phyloP scores from a whole-genome alignment of 2,797 vertebrate genomes.

The Rhabdomys pumilio region DNA sequence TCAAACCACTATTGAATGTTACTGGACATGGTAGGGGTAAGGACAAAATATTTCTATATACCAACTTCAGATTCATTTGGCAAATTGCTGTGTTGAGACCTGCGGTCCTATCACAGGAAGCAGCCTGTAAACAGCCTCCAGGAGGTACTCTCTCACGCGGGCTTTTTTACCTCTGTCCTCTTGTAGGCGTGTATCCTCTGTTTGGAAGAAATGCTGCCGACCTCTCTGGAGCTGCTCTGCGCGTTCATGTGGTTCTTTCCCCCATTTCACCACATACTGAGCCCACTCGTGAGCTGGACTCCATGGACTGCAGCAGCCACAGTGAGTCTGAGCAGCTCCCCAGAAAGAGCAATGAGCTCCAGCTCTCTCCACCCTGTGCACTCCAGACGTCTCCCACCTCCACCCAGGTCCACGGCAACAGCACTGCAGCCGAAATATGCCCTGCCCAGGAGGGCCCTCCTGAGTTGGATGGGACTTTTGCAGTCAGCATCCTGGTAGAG shows the following conservation, averaged over 20 bases:
- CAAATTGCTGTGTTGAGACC: background rate
- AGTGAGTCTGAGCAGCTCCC: constrained; percentile 83
- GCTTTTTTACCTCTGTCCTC: constrained; percentile 27
- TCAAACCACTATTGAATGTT: constrained; percentile 27
- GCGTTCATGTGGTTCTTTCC: constrained; percentile 91
- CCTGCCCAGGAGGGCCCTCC: constrained; percentile 37
- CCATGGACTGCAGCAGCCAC: constrained; percentile 86
- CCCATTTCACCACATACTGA: constrained; percentile 64
- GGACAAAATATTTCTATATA: background rate
- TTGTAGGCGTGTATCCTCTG: constrained; percentile 95
- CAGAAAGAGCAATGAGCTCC: constrained; percentile 42
- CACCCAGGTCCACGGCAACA: background rate
- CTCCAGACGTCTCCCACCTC: constrained; percentile 58
- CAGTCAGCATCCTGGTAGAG: constrained; percentile 93
- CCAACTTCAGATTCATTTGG: background rate
- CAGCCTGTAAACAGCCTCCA: background rate
- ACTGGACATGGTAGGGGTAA: background rate
- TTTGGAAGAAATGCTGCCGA: constrained; percentile 94
- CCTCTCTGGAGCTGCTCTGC: constrained; percentile 94
- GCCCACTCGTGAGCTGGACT: constrained; percentile 48
- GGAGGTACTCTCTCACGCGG: background rate
- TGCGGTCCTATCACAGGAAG: background rate
- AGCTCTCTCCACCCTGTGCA: constrained; percentile 2
- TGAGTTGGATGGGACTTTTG: constrained; percentile 90
- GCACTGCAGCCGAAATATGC: background rate